A percentile compares a stretch with the other conserved stretches of the same genome.
Evolutionary conservation across 2,797 vertebrate species (phyloP).

Genomic region (Arrhamphus sclerolepis): DNA sequence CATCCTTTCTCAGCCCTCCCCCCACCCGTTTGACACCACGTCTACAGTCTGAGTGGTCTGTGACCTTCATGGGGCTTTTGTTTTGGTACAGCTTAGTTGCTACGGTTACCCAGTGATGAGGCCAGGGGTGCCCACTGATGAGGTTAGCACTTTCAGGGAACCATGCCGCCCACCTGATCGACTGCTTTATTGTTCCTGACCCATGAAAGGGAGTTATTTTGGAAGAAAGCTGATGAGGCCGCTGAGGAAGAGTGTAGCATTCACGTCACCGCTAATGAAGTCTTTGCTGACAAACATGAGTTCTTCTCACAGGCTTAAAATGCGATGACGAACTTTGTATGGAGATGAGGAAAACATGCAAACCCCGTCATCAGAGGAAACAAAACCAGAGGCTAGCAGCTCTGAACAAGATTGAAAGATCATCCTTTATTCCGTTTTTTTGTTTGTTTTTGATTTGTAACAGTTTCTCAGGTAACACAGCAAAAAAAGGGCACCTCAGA

Average conservation of each 20-base stretch:
- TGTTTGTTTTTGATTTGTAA: constrained; percentile 9
- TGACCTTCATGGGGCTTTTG: constrained; percentile 56
- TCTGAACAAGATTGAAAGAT: constrained; percentile 10
- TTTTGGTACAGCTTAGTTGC: constrained; percentile 53
- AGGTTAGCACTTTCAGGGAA: constrained; percentile 24
- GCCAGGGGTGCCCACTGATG: constrained; percentile 45
- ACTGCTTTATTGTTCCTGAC: constrained; percentile 26
- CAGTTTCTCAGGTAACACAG: constrained; percentile 15
- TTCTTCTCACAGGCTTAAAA: constrained; percentile 1
- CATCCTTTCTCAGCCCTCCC: constrained; percentile 27
- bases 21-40: constrained; percentile 16
- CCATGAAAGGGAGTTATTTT: neutral
- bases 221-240: constrained; percentile 19
- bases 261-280: too few species aligned
- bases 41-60: constrained; percentile 48
- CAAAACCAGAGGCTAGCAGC: neutral
- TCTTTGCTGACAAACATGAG: too few species aligned
- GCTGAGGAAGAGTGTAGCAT: neutral
- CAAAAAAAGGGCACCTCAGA: constrained; percentile 30
- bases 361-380: too few species aligned
- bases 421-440: constrained; percentile 10
- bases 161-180: constrained; percentile 9
- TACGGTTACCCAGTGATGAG: constrained; percentile 38
- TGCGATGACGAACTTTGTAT: neutral
- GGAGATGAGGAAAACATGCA: too few species aligned